A percentile compares a stretch with the other conserved stretches of the same genome.
Evolutionary conservation across 1,140 invertebrate genomes (phyloP).

Genomic region (Aphaenogaster rudis): DNA sequence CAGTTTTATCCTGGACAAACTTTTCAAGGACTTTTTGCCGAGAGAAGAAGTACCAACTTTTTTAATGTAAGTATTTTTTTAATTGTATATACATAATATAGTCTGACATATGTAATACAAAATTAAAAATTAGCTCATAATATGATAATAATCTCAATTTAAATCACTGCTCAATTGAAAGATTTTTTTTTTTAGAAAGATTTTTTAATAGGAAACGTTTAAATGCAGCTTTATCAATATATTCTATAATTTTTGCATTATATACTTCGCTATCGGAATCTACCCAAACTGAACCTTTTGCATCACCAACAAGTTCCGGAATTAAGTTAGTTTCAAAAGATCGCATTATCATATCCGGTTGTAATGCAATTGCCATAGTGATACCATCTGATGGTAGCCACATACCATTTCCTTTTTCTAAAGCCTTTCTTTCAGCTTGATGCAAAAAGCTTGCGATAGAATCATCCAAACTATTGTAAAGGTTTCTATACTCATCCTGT

Average conservation of each 20-base stretch:
- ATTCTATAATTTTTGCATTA: constrained; percentile 76
- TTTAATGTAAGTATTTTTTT: constrained; percentile 91
- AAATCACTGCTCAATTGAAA: neutral
- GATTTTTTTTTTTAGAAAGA: constrained; percentile 61
- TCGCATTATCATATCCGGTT: constrained; percentile 73
- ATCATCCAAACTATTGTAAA: constrained; percentile 81
- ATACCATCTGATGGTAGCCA: constrained; percentile 82
- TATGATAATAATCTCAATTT: neutral
- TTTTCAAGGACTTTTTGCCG: constrained; percentile 94
- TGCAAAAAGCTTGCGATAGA: constrained; percentile 84
- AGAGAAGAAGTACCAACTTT: constrained; percentile 94
- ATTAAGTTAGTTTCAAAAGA: constrained; percentile 64
- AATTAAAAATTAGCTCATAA: neutral
- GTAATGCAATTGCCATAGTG: constrained; percentile 76
- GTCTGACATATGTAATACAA: neutral
- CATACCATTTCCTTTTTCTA: constrained; percentile 11
- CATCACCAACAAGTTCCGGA: constrained; percentile 69
- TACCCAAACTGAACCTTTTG: constrained; percentile 73
- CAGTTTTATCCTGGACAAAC: constrained; percentile 88
- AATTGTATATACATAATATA: constrained; percentile 11
- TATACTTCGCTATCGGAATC: constrained; percentile 71
- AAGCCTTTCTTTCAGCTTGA: constrained; percentile 80
- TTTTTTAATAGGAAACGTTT: constrained; percentile 70
- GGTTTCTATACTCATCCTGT: constrained; percentile 84
- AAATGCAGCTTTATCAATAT: constrained; percentile 69